Base-by-base conservation (phyloP, 2,888 invertebrate genomes). In the Nyleta sp. region DNA sequence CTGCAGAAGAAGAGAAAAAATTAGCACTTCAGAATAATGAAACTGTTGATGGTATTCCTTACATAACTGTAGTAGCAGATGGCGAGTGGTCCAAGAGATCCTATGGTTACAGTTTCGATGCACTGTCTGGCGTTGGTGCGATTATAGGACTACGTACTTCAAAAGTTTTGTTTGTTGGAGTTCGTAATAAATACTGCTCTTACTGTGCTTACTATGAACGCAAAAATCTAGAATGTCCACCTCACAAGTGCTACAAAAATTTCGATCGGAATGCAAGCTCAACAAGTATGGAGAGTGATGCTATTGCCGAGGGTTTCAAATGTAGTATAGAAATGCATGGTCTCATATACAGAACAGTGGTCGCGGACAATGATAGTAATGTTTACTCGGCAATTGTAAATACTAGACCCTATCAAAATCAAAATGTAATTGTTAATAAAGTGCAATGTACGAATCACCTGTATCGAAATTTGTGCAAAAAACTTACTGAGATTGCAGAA, bases 281-380 rank as follows among this genome's bases (percentile, higher is more conserved):
- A 3, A 35, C 35, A n/a, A 35, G 35, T 13, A 35, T 35, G 35
- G 35, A 35, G 35, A 35, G 35, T 35, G 35, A 35, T 35, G 35
- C 35, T 3, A 73, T 83, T 42, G 42, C 67, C 13, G 79, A 81
- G 60, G 80, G 80, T 17, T 80, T 83, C 38, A 52, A 55, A 46
- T 17, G 22, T 24, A 83, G 80, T 24, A 7, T 81, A 1, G 74
- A 78, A 48, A 53, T 31, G 33, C 73, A 80, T 38, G 72, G 73
- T 2, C 15, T 81, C 2, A 82, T 81, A 4, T 81, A 81, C 35
- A 48, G 44, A 40, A 67, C 46, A 6, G 11, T 77, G 2, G 60
- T 81, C 13, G 72, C 65, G 1, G 81, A 82, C 24, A 88, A 89
- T 10, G 89, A 90, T 70, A 84, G 85, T 11, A 87, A 84, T n/a